Evolutionary conservation across 2,888 invertebrate genomes (phyloP).

Genomic region (Apeira syringaria): DNA sequence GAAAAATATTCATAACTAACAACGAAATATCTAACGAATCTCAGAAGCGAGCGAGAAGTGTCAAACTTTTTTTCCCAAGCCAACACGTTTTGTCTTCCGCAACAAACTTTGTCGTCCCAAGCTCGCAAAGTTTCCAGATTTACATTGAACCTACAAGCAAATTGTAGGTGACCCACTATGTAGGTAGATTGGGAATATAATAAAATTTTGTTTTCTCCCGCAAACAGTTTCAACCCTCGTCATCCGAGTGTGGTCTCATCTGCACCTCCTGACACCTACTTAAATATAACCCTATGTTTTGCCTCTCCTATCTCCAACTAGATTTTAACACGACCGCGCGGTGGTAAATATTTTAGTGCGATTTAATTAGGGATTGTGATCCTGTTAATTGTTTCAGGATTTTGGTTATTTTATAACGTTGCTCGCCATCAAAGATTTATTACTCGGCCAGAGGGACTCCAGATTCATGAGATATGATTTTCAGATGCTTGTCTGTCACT

Average conservation of each 20-base stretch:
- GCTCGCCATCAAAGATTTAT: too few species aligned
- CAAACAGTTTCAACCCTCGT: conserved; percentile 62
- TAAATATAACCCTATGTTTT: conserved; percentile 44
- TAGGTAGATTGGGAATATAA: conserved; percentile 53
- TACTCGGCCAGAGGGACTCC: too few species aligned
- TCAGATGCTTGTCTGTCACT: too few species aligned
- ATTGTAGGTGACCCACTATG: conserved; percentile 48
- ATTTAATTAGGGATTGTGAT: conserved; percentile 18
- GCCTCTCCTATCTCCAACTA: conserved; percentile 36
- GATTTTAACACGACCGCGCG: conserved; percentile 23
- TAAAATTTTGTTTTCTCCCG: conserved; percentile 59
- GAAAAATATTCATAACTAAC: neutral
- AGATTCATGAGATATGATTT: too few species aligned
- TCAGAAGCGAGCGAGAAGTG: neutral
- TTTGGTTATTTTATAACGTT: too few species aligned
- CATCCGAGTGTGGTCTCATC: conserved; percentile 55
- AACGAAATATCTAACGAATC: conserved; percentile 7
- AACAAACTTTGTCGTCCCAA: conserved; percentile 18
- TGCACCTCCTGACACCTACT: conserved; percentile 51
- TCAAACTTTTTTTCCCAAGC: conserved; percentile 6
- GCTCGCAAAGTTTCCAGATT: conserved; percentile 22
- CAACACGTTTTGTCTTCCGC: conserved; percentile 13
- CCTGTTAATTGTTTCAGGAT: conserved; percentile 11
- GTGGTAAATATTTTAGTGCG: conserved; percentile 27
- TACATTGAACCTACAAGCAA: conserved; percentile 39